phyloP scores from a whole-genome alignment of 2,888 invertebrate genomes.

The Listrodromus nycthemerus region DNA sequence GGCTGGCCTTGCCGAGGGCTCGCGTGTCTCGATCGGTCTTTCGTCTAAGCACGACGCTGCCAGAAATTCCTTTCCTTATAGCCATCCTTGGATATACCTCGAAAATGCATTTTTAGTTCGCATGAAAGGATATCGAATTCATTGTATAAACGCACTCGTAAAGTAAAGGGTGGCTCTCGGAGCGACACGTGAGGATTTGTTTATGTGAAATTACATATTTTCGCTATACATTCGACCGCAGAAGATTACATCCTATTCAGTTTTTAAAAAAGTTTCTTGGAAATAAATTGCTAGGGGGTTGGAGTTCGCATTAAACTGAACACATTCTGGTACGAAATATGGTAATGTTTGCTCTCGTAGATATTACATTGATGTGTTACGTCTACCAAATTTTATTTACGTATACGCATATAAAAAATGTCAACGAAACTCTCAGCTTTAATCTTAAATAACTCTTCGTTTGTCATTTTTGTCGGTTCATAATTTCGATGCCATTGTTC shows the following conservation, averaged over 20 bases:
- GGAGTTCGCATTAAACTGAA: not conserved
- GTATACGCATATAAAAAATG: too few species aligned
- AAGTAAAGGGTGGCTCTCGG: not conserved
- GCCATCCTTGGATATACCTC: not conserved
- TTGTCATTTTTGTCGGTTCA: not conserved
- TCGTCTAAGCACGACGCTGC: not conserved
- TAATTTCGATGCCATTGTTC: not conserved
- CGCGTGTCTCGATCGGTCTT: slow-evolving; percentile 55
- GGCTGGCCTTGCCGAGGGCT: slow-evolving; percentile 64
- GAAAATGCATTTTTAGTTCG: not conserved
- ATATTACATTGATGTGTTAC: too few species aligned
- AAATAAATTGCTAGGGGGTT: not conserved
- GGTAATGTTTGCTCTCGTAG: too few species aligned
- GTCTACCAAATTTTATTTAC: too few species aligned
- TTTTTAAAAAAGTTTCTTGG: not conserved
- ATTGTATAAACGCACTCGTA: not conserved
- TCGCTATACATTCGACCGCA: not conserved
- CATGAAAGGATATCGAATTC: not conserved
- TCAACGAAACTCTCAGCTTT: too few species aligned
- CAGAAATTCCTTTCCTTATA: slow-evolving; percentile 6
- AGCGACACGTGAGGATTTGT: not conserved
- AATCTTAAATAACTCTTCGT: too few species aligned
- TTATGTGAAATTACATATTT: slow-evolving; percentile 1
- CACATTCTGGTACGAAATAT: too few species aligned
- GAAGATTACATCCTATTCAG: not conserved